Base-by-base conservation (phyloP, 37 sponge, comb jelly and placozoan genomes). In the Agelas oroides region DNA sequence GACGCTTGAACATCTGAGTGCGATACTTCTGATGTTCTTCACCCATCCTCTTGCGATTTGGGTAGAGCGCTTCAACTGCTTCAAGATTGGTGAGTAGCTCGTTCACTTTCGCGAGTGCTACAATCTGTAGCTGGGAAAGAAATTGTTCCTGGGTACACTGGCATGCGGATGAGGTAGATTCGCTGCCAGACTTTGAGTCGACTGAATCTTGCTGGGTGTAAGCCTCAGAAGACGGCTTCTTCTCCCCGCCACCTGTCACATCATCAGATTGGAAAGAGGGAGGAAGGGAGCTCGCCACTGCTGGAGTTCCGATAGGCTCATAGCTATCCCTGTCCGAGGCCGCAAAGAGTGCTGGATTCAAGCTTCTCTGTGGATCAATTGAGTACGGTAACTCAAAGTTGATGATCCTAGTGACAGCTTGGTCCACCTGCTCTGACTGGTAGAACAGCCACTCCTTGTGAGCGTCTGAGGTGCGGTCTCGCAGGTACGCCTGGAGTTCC, bases 61-160 rank as follows among this genome's bases (percentile, higher is more conserved):
- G 77, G 59, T 78, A 93, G 2, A 81, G 59, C 0, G 53, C 16
- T 61, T 85, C 86, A 19, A 65, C 79, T 23, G 72, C 41, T 46
- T 93, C 89, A 31, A 93, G 41, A n/a, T 81, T 16, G 6, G 67
- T 33, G 37, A 93, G 46, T 11, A 93, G 59, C 25, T 53, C 53
- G 16, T 46, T 18, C 8, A 93, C 86, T 1, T 77, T 52, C 1
- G 28, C 2, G 38, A 88, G 35, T n/a, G 89, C 90, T 1, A 23
- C 14, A 0, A 28, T 17, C 66, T 93, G 93, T 0, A 28, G 25
- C 24, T 0, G 16, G 13, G 70, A 65, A 24, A 93, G 82, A 59
- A 84, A 88, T 0, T 53, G n/a, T 19, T 79, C 31, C 13, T n/a
- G 59, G 27, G 32, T 5, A 31, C 28, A 68, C 69, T 71, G 33